A percentile compares a stretch with the other conserved stretches of the same genome.
These are phyloP conservation scores for Anniella stebbinsi DNA, from an alignment of 2,797 vertebrate genomes.

Conservation along the genomic window DNA sequence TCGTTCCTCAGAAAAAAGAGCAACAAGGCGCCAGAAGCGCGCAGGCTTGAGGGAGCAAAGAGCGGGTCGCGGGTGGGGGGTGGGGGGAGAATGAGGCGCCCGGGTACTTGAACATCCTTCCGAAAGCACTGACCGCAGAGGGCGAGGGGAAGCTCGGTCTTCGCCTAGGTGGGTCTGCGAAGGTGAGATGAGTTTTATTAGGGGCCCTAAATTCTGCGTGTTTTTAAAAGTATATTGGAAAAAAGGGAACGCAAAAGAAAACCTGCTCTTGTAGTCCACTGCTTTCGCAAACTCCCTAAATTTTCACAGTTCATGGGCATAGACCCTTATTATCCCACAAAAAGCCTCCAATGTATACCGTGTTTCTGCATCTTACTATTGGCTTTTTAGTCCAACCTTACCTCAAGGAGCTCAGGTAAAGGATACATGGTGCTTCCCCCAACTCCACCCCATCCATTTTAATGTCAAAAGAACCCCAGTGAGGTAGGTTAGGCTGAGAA, in stretches of 20 bases:
- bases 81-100: not conserved
- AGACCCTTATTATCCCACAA: too few species aligned
- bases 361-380: not conserved
- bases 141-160: not conserved
- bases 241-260: too few species aligned
- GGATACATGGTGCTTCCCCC: not conserved
- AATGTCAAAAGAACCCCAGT: not conserved
- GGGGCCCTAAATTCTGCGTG: too few species aligned
- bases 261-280: too few species aligned
- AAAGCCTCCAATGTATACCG: too few species aligned
- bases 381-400: not conserved
- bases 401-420: not conserved
- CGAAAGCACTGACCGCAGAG: not conserved
- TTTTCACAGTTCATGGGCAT: too few species aligned
- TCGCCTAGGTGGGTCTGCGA: not conserved
- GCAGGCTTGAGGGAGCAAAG: not conserved
- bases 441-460: too few species aligned
- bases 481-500: not conserved
- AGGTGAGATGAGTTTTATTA: not conserved
- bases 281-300: too few species aligned
- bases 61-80: not conserved
- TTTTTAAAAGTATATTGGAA: too few species aligned
- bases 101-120: not conserved
- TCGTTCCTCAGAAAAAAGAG: not conserved
- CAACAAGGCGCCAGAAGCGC: not conserved